Base-by-base conservation (phyloP, 2,797 vertebrate genomes). In the Peromyscus eremicus region DNA sequence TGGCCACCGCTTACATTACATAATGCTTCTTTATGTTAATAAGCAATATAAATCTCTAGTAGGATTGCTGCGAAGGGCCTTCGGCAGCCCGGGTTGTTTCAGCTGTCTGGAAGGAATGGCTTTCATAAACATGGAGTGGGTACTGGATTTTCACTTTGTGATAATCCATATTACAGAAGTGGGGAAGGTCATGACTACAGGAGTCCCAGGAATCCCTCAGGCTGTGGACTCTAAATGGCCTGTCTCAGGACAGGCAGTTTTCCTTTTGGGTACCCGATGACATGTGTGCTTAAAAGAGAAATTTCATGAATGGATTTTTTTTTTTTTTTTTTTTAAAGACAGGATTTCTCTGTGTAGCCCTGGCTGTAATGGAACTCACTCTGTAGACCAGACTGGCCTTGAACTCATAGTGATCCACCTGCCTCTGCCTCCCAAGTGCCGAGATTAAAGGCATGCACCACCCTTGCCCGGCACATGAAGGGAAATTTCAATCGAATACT, bases 71-170 rank as follows among this genome's bases (percentile, higher is more conserved):
- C 11, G 37, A 96, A 95, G 94, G 77, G 84, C 89, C 76, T 57
- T 95, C 46, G 85, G 86, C 95, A 64, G 79, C 46, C 79, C 76
- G 49, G 95, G 96, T 97, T 82, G 73, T 94, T 92, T 96, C 93
- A 90, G 94, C 92, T 96, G 89, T 32, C 57, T 40, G 86, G 52
- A 80, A 92, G 94, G 91, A 92, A 88, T 40, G 94, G 46, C 77
- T 92, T 93, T 91, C 95, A 79, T 93, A 93, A 95, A 94, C 97
- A 92, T 1, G 0, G 77, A 66, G 64, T 34, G 77, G 77, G 89
- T 92, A 81, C 29, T 86, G 96, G 95, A 70, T 95, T 95, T 95
- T 94, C 64, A 64, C 43, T 57, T 81, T 27, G 94, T 62, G 91
- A 91, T 94, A 64, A 95, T 97, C 94, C 73, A 46, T 89, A 88